Evolutionary conservation across 2,113 vertebrate species (phyloP).

Genomic region (Plotosus lineatus): DNA sequence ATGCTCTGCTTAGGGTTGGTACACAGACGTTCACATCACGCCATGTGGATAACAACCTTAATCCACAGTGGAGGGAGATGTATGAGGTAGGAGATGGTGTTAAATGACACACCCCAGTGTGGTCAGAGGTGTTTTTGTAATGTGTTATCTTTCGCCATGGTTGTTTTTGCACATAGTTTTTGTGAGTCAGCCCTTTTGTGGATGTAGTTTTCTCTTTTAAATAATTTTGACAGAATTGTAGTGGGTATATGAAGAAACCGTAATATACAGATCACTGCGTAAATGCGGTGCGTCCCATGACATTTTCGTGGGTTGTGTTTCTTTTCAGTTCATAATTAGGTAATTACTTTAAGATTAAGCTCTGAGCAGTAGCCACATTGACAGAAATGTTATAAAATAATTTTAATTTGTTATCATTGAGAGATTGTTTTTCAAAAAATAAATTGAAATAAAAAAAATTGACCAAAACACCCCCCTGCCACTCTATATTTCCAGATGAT

Average conservation of each 20-base stretch:
- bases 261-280: background rate
- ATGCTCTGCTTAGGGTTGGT: constrained; percentile 85
- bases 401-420: too few relatives aligned
- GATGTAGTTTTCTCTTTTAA: background rate
- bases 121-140: background rate
- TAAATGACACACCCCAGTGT: constrained; percentile 7
- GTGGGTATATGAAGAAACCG: background rate
- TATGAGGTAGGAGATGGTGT: constrained; percentile 81
- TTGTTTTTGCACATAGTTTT: background rate
- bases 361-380: too few relatives aligned
- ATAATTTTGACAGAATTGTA: background rate
- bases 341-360: too few relatives aligned
- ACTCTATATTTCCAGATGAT: too few relatives aligned
- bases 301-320: too few relatives aligned
- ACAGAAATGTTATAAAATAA: too few relatives aligned
- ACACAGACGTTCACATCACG: constrained; percentile 87
- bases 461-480: too few relatives aligned
- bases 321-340: too few relatives aligned
- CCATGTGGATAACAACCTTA: constrained; percentile 82
- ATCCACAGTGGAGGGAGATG: constrained; percentile 88
- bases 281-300: too few relatives aligned
- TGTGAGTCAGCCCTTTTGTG: background rate
- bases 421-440: too few relatives aligned
- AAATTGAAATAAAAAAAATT: too few relatives aligned
- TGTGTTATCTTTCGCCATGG: background rate